Evolutionary conservation across 2,113 vertebrate genomes (phyloP).

Genomic region (Zootoca vivipara): DNA sequence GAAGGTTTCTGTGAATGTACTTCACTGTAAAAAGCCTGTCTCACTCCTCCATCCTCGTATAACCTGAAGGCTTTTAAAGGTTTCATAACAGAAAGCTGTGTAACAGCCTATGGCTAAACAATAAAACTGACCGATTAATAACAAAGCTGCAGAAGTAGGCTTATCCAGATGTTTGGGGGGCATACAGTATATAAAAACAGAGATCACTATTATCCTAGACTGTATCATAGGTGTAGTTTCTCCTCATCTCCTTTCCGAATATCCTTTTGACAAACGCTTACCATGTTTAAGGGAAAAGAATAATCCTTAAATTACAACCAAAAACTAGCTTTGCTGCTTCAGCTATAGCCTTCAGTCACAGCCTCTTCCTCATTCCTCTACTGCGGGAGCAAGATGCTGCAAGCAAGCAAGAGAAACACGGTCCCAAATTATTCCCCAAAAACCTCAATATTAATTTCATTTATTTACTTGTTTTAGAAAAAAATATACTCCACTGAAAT

Average conservation of each 20-base stretch:
- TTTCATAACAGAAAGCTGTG: background rate
- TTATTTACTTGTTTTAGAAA: background rate
- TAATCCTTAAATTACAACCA: background rate
- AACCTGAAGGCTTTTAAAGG: accelerated
- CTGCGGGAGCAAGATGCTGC: background rate
- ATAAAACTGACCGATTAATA: background rate
- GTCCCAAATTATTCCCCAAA: background rate
- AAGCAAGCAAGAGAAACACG: background rate
- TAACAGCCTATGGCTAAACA: background rate
- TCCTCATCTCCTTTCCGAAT: background rate
- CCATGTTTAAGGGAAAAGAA: background rate
- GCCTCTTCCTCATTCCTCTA: background rate
- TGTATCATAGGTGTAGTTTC: background rate
- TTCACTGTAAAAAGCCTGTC: background rate
- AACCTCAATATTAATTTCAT: background rate
- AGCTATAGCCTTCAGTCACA: background rate
- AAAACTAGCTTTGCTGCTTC: background rate
- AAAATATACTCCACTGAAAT: no score
- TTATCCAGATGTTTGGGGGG: background rate
- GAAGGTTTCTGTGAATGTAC: background rate
- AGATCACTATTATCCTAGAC: background rate
- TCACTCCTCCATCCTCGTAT: background rate
- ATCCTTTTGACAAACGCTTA: background rate
- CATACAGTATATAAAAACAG: background rate
- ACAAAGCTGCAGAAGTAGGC: background rate